phyloP scores from a whole-genome alignment of 2,888 invertebrate species.

The Stenichneumon culpator region DNA sequence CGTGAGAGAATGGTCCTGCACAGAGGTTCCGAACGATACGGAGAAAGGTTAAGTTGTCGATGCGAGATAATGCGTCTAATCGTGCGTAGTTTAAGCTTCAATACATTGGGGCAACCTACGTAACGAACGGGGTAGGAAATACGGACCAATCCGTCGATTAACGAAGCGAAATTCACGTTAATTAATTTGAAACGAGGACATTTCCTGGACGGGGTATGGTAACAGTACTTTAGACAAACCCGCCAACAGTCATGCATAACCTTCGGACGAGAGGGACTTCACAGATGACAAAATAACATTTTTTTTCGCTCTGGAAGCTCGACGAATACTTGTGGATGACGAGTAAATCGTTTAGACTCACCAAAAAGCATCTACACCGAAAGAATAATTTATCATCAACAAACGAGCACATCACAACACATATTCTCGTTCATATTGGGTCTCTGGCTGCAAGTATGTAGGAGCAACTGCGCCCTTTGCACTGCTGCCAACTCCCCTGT shows the following conservation, averaged over 20 bases:
- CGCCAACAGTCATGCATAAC: conserved; percentile 66
- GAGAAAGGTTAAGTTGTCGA: conserved; percentile 64
- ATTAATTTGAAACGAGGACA: conserved; percentile 65
- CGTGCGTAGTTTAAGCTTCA: conserved; percentile 50
- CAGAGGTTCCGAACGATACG: background rate
- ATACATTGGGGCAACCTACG: conserved; percentile 20
- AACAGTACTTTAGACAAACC: conserved; percentile 38
- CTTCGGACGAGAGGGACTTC: conserved; percentile 36
- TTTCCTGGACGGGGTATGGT: conserved; percentile 39
- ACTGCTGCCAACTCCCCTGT: conserved; percentile 67
- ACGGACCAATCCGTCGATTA: conserved; percentile 37
- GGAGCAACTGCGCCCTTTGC: conserved; percentile 66
- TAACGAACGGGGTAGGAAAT: conserved; percentile 17
- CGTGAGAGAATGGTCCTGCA: background rate
- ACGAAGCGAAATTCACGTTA: conserved; percentile 64
- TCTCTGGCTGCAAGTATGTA: conserved; percentile 38
- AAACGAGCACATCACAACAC: conserved; percentile 78
- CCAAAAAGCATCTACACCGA: conserved; percentile 83
- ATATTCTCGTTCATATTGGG: conserved; percentile 70
- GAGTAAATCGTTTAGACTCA: conserved; percentile 74
- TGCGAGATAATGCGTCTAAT: conserved; percentile 61
- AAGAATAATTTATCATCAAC: conserved; percentile 81
- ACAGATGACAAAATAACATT: conserved; percentile 8
- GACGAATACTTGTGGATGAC: background rate
- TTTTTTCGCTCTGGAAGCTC: background rate